These are phyloP conservation scores for Dasypolia templi DNA, from an alignment of 2,888 invertebrate genomes.

Conservation along the genomic window DNA sequence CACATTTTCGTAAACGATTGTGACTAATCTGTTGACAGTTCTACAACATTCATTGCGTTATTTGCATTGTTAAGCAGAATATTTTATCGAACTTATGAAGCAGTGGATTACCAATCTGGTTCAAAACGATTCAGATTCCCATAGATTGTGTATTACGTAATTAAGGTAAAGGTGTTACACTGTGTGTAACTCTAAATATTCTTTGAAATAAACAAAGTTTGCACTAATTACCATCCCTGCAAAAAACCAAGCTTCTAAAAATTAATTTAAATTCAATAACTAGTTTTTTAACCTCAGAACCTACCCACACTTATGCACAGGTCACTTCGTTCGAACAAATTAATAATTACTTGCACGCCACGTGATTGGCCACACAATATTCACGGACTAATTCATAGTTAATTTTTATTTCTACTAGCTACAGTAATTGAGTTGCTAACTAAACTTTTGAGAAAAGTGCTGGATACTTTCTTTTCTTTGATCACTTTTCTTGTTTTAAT, in stretches of 20 bases:
- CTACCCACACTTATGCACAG: constrained; percentile 17
- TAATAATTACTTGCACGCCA: constrained; percentile 47
- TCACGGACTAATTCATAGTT: constrained; percentile 51
- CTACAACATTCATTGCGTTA: no score
- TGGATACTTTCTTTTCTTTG: constrained; percentile 37
- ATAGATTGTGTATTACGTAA: no score
- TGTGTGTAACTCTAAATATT: neutral
- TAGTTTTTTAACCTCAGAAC: constrained; percentile 29
- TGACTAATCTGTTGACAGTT: no score
- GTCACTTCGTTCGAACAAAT: constrained; percentile 41
- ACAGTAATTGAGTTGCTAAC: constrained; percentile 51
- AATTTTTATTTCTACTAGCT: constrained; percentile 44
- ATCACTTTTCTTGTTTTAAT: constrained; percentile 52
- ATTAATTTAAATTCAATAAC: constrained; percentile 19
- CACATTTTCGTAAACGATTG: no score
- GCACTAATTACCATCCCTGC: neutral
- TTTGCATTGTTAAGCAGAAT: no score
- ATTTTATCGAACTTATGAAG: no score
- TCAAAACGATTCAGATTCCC: no score
- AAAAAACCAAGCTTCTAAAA: constrained; percentile 1
- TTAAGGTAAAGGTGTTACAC: no score
- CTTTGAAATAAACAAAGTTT: neutral
- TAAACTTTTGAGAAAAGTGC: constrained; percentile 21
- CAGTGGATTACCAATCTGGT: no score
- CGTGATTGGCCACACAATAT: constrained; percentile 54